Evolutionary conservation across 2,888 invertebrate species (phyloP).

Genomic region (Spilosoma lubricipeda): DNA sequence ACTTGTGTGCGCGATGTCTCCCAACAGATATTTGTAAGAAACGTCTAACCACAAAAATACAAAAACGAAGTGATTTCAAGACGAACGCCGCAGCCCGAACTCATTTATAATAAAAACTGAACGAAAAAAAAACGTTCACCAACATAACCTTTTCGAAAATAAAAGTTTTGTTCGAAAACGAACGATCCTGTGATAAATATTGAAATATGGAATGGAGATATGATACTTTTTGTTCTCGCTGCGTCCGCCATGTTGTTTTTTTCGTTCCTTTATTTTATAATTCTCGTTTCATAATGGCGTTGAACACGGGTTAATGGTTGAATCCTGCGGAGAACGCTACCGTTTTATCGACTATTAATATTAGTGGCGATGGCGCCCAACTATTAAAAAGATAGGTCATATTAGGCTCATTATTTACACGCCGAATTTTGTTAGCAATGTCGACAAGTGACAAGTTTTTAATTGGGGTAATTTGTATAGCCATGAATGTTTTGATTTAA

Average conservation of each 20-base stretch:
- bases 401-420: constrained; percentile 8
- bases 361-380: constrained; percentile 60
- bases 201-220: constrained; percentile 84
- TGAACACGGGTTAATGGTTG: constrained; percentile 72
- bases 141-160: constrained; percentile 67
- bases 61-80: constrained; percentile 73
- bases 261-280: constrained; percentile 46
- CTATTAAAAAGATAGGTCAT: constrained; percentile 17
- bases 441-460: neutral
- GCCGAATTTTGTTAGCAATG: neutral
- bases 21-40: constrained; percentile 27
- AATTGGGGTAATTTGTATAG: neutral
- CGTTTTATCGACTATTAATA: constrained; percentile 81
- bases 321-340: constrained; percentile 71
- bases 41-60: constrained; percentile 60
- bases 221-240: constrained; percentile 72
- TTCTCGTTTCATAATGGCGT: constrained; percentile 70
- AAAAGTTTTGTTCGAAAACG: constrained; percentile 80
- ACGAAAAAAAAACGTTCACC: constrained; percentile 58
- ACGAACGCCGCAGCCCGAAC: constrained; percentile 67
- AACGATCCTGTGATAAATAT: constrained; percentile 84
- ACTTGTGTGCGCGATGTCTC: neutral
- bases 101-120: constrained; percentile 81
- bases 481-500: too few species aligned
- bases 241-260: constrained; percentile 45